Percentiles rank a stretch among this genome's conserved stretches.
phyloP scores from a whole-genome alignment of 92 coral and sea anemone species.

The Diadumene lineata region DNA sequence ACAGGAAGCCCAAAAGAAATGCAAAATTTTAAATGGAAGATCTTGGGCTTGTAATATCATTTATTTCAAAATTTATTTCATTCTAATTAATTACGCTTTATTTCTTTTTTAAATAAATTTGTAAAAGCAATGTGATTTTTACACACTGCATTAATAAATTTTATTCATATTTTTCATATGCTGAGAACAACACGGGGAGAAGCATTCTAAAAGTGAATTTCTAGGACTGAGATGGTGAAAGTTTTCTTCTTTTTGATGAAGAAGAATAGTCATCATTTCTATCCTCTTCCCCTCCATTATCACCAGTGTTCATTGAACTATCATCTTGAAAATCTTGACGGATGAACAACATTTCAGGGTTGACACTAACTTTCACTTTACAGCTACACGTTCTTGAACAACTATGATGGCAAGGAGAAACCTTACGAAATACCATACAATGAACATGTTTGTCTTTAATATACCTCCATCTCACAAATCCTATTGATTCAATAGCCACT shows the following conservation, averaged over 20 bases:
- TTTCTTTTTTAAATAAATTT: too few species aligned
- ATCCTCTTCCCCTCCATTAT: too few species aligned
- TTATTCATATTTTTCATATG: too few species aligned
- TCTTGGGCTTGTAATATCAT: too few species aligned
- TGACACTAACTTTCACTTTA: conserved; percentile 26
- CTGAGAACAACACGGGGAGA: too few species aligned
- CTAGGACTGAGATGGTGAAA: not conserved
- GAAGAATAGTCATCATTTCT: not conserved
- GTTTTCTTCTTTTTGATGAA: not conserved
- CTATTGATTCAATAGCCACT: conserved; percentile 81
- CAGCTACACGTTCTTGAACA: conserved; percentile 22
- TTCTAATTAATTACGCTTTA: too few species aligned
- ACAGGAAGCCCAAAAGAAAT: too few species aligned
- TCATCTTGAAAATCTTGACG: conserved; percentile 88
- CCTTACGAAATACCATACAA: conserved; percentile 95
- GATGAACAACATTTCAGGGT: conserved; percentile 78
- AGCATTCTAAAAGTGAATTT: too few species aligned
- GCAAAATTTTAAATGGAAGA: too few species aligned
- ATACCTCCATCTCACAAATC: conserved; percentile 90
- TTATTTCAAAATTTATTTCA: not conserved
- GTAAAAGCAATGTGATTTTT: too few species aligned
- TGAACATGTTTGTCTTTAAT: conserved; percentile 85
- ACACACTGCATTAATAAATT: too few species aligned
- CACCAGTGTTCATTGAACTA: not conserved
- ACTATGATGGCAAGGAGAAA: conserved; percentile 65